Conservation (phyloP, 2,113 vertebrate genomes). For the Cinclus cinclus region DNA sequence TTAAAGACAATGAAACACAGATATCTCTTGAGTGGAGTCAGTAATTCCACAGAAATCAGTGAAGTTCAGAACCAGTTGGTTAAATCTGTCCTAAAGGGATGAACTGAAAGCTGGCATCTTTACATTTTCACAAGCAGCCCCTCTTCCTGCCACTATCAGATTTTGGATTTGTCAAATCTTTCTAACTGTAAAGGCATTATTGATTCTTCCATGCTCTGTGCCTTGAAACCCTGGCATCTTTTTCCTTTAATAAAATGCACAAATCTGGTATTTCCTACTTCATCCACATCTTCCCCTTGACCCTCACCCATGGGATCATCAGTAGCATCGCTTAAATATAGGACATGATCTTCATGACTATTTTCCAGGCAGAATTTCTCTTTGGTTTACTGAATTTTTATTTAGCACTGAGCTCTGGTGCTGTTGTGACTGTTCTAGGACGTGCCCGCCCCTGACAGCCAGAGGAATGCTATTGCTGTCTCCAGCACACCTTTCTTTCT, state of each 20-base stretch:
- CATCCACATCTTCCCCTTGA: not conserved
- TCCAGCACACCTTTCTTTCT: not conserved
- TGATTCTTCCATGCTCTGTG: not conserved
- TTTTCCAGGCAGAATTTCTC: not conserved
- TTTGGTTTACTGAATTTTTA: not conserved
- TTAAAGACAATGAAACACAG: not conserved
- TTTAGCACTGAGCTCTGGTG: not conserved
- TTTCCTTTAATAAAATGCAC: not conserved
- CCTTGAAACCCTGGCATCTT: not conserved
- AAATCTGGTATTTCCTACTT: not conserved
- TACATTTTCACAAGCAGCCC: not conserved
- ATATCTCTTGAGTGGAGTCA: not conserved
- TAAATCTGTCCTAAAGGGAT: not conserved
- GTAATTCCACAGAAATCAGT: not conserved
- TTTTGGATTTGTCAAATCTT: not conserved
- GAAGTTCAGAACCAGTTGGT: not conserved
- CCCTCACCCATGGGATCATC: accelerated
- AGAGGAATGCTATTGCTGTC: not conserved
- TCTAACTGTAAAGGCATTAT: not conserved
- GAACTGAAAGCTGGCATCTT: not conserved
- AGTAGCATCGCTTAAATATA: not conserved
- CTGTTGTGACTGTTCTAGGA: not conserved
- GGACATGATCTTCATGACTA: accelerated
- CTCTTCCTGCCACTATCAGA: not conserved
- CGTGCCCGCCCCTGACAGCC: not conserved